A percentile compares a stretch with the other conserved stretches of the same genome.
Evolutionary conservation across 2,113 vertebrate species (phyloP).

Genomic region (Salvelinus namaycush): DNA sequence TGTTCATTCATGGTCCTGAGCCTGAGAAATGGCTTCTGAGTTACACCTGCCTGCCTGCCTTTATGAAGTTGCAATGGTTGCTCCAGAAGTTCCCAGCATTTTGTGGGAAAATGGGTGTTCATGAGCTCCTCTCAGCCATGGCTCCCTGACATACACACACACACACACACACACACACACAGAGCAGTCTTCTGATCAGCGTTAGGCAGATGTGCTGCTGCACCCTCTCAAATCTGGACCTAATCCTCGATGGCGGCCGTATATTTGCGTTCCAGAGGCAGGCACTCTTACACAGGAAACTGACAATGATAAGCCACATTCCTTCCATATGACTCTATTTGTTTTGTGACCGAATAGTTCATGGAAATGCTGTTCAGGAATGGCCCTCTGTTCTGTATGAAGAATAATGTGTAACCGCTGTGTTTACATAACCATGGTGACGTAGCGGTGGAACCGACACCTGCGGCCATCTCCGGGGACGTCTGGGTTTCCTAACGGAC

Average conservation of each 20-base stretch:
- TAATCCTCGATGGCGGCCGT: not conserved
- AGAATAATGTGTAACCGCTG: not conserved
- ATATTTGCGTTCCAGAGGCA: not conserved
- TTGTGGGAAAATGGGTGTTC: not conserved
- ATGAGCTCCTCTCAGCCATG: not conserved
- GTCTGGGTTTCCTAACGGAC: constrained; percentile 27
- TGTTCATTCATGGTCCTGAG: not conserved
- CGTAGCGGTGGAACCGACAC: constrained; percentile 49
- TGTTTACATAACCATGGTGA: constrained; percentile 30
- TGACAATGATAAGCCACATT: constrained; percentile 10
- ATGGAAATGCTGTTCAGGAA: not conserved
- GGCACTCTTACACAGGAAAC: not conserved
- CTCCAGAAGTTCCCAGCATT: not conserved
- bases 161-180: no score
- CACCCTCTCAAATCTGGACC: not conserved
- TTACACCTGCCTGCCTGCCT: not conserved
- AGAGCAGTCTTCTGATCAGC: constrained; percentile 1
- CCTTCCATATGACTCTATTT: constrained; percentile 4
- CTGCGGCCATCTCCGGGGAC: constrained; percentile 33
- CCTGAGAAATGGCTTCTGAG: not conserved
- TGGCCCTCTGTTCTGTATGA: not conserved
- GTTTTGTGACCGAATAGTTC: not conserved
- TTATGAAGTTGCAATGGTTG: not conserved
- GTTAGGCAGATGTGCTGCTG: not conserved
- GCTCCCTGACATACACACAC: not conserved